These are phyloP conservation scores for Aphidius gifuensis DNA, from an alignment of 1,140 invertebrate genomes.

Conservation along the genomic window DNA sequence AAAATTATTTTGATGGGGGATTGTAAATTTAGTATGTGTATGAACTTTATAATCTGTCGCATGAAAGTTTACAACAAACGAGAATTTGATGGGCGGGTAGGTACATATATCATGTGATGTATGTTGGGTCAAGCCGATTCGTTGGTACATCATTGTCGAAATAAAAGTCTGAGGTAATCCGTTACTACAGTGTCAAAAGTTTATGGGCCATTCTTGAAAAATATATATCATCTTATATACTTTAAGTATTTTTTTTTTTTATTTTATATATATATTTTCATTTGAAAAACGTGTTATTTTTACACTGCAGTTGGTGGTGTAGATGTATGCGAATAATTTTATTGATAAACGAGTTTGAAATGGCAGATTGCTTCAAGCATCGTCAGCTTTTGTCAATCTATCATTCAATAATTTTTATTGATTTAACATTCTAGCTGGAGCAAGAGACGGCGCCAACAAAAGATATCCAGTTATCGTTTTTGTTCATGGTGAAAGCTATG, in stretches of 20 bases:
- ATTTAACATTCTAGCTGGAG: conserved; percentile 61
- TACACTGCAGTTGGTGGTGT: too few species aligned
- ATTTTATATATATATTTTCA: too few species aligned
- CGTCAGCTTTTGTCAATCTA: conserved; percentile 19
- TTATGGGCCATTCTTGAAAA: conserved; percentile 31
- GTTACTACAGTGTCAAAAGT: conserved; percentile 34
- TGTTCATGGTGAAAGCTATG: conserved; percentile 94
- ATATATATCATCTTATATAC: conserved; percentile 21
- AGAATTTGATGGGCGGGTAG: too few species aligned
- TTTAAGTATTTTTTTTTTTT: too few species aligned
- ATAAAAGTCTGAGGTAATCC: conserved; percentile 14
- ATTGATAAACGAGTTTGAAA: too few species aligned
- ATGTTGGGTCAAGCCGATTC: background rate
- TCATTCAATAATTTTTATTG: conserved; percentile 38
- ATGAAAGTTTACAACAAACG: too few species aligned
- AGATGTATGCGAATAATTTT: too few species aligned
- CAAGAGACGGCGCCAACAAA: conserved; percentile 60
- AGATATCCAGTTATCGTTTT: conserved; percentile 89
- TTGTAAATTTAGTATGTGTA: too few species aligned
- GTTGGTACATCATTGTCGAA: conserved; percentile 1
- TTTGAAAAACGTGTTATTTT: too few species aligned
- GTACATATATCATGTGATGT: too few species aligned
- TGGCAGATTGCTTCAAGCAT: background rate
- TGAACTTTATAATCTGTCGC: too few species aligned
- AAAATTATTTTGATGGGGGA: too few species aligned